Conservation (phyloP, 2,888 invertebrate species). For the Xestia rhomboidea region DNA sequence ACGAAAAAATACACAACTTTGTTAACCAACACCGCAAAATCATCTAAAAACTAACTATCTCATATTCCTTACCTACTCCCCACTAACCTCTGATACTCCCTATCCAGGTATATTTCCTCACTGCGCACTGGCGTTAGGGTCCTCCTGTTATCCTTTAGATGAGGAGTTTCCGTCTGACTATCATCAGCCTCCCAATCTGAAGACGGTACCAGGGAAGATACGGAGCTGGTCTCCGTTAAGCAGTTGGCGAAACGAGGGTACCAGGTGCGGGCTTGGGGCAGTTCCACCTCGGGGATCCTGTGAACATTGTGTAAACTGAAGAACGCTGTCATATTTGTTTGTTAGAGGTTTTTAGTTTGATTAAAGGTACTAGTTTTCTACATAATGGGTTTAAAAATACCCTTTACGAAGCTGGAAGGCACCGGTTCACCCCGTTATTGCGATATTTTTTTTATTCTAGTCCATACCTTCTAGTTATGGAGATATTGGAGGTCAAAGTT, state of each 20-base stretch:
- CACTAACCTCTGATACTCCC: slow-evolving; percentile 83
- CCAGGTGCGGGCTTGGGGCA: slow-evolving; percentile 77
- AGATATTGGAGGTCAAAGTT: neutral
- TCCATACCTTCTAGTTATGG: neutral
- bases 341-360: neutral
- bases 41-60: slow-evolving; percentile 5
- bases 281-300: slow-evolving; percentile 77
- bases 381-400: neutral
- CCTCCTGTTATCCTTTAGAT: slow-evolving; percentile 45
- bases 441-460: neutral
- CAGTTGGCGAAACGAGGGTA: slow-evolving; percentile 77
- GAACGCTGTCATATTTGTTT: slow-evolving; percentile 12
- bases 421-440: neutral
- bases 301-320: slow-evolving; percentile 14
- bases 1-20: neutral
- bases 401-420: neutral
- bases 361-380: neutral
- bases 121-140: slow-evolving; percentile 71
- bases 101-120: slow-evolving; percentile 79
- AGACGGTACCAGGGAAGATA: slow-evolving; percentile 65
- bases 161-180: slow-evolving; percentile 63
- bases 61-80: slow-evolving; percentile 34
- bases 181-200: slow-evolving; percentile 85
- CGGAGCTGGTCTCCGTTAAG: slow-evolving; percentile 65
- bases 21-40: neutral